Conservation (phyloP, 2,797 vertebrate genomes). For the Galago senegalensis region DNA sequence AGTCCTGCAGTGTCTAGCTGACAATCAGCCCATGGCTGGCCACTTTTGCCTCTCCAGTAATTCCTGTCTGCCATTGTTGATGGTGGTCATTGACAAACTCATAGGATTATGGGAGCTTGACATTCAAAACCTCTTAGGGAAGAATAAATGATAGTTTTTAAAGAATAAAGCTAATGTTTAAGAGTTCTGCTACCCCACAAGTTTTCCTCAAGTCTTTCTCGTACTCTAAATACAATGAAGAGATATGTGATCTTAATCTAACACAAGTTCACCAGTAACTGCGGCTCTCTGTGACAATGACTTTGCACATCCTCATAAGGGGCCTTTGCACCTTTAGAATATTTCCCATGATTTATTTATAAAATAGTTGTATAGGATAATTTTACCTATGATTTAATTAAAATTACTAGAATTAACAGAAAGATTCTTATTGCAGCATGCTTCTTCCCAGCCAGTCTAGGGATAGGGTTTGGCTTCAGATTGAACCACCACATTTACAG, state of each 20-base stretch:
- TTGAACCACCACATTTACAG: not conserved
- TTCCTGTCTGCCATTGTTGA: not conserved
- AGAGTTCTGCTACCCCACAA: not conserved
- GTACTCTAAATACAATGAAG: not conserved
- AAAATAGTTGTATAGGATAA: conserved; percentile 43
- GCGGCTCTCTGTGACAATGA: not conserved
- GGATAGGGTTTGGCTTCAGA: not conserved
- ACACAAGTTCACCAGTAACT: not conserved
- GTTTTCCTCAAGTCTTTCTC: not conserved
- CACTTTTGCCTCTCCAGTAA: not conserved
- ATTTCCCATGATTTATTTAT: conserved; percentile 32
- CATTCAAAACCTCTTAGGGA: not conserved
- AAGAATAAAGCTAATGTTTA: not conserved
- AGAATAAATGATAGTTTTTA: conserved; percentile 42
- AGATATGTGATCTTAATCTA: not conserved
- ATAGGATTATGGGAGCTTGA: not conserved
- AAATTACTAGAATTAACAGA: conserved; percentile 6
- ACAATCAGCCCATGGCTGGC: not conserved
- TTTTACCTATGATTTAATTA: not conserved
- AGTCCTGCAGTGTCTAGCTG: not conserved
- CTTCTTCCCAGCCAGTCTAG: not conserved
- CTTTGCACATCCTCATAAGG: not conserved
- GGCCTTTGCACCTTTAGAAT: not conserved
- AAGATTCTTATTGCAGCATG: not conserved
- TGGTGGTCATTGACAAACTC: not conserved